Base-by-base conservation (phyloP, 2,797 vertebrate genomes). In the Macropodus opercularis region DNA sequence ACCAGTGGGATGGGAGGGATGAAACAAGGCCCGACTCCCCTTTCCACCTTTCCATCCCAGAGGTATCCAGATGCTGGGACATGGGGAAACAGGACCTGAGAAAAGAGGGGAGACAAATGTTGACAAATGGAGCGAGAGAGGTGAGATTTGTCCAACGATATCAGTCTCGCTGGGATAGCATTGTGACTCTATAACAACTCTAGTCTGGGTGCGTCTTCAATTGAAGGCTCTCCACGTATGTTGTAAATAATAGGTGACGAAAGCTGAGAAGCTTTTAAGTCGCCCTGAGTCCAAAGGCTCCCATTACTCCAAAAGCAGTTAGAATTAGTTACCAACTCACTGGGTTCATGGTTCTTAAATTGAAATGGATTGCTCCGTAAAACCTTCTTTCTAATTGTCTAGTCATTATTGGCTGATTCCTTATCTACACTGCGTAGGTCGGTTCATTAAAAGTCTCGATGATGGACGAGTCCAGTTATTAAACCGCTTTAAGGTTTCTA, bases 241-340 rank as follows among this genome's bases (percentile, higher is more conserved):
- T 81, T 63, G 72, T 34, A 70, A 27, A 44, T 63, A 79, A 72
- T 79, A 66, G 60, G 60, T n/a, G 52, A 77, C 54, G 63, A 13
- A 60, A 67, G 60, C 27, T 19, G 41, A 2, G 23, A 65, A 92
- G 92, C 95, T 95, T 96, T 94, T 93, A 94, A 93, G 92, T 94
- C 92, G 90, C 93, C 91, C 90, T 94, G 95, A 62, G 75, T 75
- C 78, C 72, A 77, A 74, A 85, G 62, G 77, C 56, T 51, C 67
- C 71, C 79, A 80, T 86, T 82, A 71, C 71, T 82, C 70, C 65
- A 69, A 38, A 80, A 66, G 68, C 85, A 72, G 46, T 85, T 76
- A 83, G 58, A 88, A 85, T 88, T 78, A 86, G 83, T 83, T 81
- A 85, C 70, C 85, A 88, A 82, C 84, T 86, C 85, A 89, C 84